Conservation (phyloP, 2,113 vertebrate genomes). For the Rhabdomys dilectus region DNA sequence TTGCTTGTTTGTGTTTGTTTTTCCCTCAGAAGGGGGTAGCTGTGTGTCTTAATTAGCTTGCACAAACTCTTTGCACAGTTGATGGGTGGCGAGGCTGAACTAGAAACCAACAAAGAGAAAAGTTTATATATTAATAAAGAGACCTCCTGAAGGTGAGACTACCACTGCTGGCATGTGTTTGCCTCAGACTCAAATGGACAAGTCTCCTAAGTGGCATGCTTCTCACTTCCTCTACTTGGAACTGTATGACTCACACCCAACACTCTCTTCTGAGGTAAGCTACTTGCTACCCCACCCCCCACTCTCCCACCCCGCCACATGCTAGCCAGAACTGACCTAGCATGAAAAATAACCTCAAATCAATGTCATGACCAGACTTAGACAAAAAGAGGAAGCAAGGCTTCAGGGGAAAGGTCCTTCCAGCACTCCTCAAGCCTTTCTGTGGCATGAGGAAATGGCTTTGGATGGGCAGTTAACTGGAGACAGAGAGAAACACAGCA, state of each 20-base stretch:
- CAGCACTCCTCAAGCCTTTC: not conserved
- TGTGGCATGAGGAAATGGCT: not conserved
- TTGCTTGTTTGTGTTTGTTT: too few species aligned
- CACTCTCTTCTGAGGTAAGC: not conserved
- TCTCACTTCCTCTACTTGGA: not conserved
- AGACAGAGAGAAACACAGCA: not conserved
- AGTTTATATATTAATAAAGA: not conserved
- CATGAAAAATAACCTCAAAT: not conserved
- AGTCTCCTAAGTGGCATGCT: not conserved
- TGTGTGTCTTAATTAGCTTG: not conserved
- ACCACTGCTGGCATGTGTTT: not conserved
- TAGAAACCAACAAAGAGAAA: not conserved
- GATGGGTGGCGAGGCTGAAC: not conserved
- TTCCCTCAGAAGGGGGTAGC: not conserved
- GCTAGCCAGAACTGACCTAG: not conserved
- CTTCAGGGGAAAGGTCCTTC: not conserved
- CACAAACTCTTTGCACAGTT: not conserved
- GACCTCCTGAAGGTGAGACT: not conserved
- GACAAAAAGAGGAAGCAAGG: slow-evolving; percentile 15
- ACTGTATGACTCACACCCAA: not conserved
- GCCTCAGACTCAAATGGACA: not conserved
- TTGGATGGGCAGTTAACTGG: not conserved
- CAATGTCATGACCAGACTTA: not conserved
- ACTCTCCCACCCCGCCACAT: too few species aligned
- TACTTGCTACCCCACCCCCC: not conserved